These are phyloP conservation scores for honey bee (Apis mellifera) DNA, from an alignment of 1,140 invertebrate genomes.

Conservation along the genomic window DNA sequence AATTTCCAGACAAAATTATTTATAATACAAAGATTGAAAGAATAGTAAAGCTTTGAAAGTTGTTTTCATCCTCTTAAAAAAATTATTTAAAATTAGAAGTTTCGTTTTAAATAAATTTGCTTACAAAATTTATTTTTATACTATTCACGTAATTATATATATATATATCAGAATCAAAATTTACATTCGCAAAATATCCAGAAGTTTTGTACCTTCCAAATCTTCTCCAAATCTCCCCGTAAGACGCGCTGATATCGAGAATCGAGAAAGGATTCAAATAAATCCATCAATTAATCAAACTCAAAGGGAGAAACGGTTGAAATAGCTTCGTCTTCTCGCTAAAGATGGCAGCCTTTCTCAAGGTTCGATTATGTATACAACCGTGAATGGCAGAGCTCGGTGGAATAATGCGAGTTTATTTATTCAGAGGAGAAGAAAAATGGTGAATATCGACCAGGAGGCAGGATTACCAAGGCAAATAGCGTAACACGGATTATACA, in stretches of 20 bases:
- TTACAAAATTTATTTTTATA: no score
- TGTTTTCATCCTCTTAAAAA: no score
- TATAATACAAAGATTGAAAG: no score
- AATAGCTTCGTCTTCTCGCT: not conserved
- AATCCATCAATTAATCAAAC: not conserved
- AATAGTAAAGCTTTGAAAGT: no score
- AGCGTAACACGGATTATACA: conserved; percentile 45
- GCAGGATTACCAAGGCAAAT: conserved; percentile 49
- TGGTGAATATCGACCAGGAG: conserved; percentile 41
- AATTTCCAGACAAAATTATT: no score
- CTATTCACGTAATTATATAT: no score
- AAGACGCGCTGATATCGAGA: no score
- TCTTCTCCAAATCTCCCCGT: no score
- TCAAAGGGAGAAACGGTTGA: no score
- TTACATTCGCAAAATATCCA: not conserved
- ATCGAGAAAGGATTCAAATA: not conserved
- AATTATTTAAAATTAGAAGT: no score
- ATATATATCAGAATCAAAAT: not conserved
- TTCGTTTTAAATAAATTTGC: no score
- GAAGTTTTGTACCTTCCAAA: not conserved
- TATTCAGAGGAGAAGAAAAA: conserved; percentile 33
- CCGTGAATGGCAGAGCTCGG: conserved; percentile 22
- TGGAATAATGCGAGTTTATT: conserved; percentile 34
- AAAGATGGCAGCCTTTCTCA: not conserved
- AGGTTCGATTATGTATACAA: conserved; percentile 33